These are phyloP conservation scores for Gallinago nigripennis DNA, from an alignment of 2,797 vertebrate genomes.

Conservation along the genomic window DNA sequence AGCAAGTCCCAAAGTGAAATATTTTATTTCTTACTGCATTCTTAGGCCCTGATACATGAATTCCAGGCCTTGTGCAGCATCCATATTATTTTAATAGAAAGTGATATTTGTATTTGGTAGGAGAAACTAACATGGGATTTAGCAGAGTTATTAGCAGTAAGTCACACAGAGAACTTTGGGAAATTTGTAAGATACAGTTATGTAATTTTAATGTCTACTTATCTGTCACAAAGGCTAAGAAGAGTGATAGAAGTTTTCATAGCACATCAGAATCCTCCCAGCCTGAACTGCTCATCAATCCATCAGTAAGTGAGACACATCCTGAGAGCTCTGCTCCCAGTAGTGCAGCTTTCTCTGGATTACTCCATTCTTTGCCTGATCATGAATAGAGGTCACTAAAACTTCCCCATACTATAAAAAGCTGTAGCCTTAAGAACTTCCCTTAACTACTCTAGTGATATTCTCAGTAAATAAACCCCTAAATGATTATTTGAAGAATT, in stretches of 20 bases:
- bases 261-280: slow-evolving; percentile 72
- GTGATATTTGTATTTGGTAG: not conserved
- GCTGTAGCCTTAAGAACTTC: not conserved
- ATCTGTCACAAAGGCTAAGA: slow-evolving; percentile 81
- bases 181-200: slow-evolving; percentile 4
- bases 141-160: not conserved
- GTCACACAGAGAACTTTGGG: not conserved
- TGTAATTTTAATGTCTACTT: slow-evolving; percentile 80
- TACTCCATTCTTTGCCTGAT: slow-evolving; percentile 5
- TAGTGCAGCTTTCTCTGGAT: not conserved
- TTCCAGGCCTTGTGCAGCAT: not conserved
- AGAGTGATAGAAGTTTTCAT: slow-evolving; percentile 76
- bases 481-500: not conserved
- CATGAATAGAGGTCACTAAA: slow-evolving; percentile 27
- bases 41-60: not conserved
- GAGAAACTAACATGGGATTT: not conserved
- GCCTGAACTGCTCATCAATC: slow-evolving; percentile 62
- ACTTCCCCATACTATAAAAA: not conserved
- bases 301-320: slow-evolving; percentile 76
- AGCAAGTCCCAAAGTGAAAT: not conserved
- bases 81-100: slow-evolving; percentile 4
- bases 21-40: slow-evolving; percentile 3
- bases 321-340: slow-evolving; percentile 65
- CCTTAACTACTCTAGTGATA: not conserved
- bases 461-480: slow-evolving; percentile 7